Base-by-base conservation (phyloP, 2,113 vertebrate species). In the Rhineura floridana region DNA sequence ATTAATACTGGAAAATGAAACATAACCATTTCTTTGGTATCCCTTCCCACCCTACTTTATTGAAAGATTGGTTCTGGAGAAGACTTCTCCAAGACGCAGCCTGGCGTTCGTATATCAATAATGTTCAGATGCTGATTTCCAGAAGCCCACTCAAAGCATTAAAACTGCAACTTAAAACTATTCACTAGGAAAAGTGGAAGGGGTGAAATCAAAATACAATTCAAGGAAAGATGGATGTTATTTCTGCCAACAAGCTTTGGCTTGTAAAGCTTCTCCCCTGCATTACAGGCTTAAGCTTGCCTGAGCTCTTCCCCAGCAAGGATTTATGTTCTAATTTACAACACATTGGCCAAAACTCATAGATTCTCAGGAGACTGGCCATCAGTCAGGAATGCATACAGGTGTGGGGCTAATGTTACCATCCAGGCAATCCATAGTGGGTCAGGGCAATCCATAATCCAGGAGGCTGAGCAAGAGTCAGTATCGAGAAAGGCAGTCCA, bases 41-140 rank as follows among this genome's bases (percentile, higher is more conserved):
- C 86, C 48, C 46, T 1, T 23, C 90, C 69, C 2, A 48, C 46
- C 33, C 21, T 23, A 10, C n/a, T 42, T 42, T 48, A 44, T 91
- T 91, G 87, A 70, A 82, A 91, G 39, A 80, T 87, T 88, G 89
- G 15, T 88, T 69, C 50, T 89, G 87, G 42, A 81, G 72, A 84
- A 93, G 81, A 89, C 23, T 90, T 91, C 83, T 90, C 72, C 84
- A 88, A 93, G 89, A 87, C 62, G 77, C 21, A 85, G 63, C 19
- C 87, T 94, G 91, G 55, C 30, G 91, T 92, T 67, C 86, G 84
- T 69, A 94, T 91, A 69, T 93, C 95, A 94, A 95, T 93, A 91
- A 88, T 87, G 69, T 93, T 86, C 83, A 90, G 86, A 91, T 91
- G 86, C 55, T 79, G 36, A 90, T 92, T 93, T 95, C 86, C 90